Evolutionary conservation across 92 coral and sea anemone genomes (phyloP).

Genomic region (Paramuricea clavata): DNA sequence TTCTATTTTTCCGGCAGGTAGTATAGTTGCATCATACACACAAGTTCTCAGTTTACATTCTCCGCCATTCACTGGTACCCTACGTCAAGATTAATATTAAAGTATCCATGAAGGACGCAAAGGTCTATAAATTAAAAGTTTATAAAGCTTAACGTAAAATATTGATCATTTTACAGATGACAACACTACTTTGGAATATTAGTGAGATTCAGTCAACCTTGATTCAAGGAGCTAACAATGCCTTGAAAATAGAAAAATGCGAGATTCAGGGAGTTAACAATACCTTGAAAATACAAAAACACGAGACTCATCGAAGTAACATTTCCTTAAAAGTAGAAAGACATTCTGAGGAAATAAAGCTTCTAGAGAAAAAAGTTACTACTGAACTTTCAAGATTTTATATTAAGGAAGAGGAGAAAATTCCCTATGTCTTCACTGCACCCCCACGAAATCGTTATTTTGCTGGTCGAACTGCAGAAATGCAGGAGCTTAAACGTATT

Average conservation of each 20-base stretch:
- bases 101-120: too few relatives aligned
- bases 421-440: conserved; percentile 47
- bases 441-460: conserved; percentile 61
- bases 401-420: not conserved
- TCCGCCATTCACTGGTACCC: too few relatives aligned
- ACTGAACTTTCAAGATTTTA: not conserved
- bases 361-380: not conserved
- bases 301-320: too few relatives aligned
- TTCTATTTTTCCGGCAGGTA: too few relatives aligned
- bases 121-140: too few relatives aligned
- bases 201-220: not conserved
- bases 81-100: too few relatives aligned
- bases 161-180: not conserved
- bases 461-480: conserved; percentile 52
- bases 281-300: too few relatives aligned
- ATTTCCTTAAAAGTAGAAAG: too few relatives aligned
- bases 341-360: not conserved
- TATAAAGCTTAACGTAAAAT: too few relatives aligned
- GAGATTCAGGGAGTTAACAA: not conserved
- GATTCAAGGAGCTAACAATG: not conserved
- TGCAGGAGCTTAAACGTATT: conserved; percentile 18
- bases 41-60: too few relatives aligned
- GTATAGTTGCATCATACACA: too few relatives aligned
- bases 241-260: too few relatives aligned
- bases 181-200: not conserved